Conservation (phyloP, 2,113 vertebrate species). For the Anoplopoma fimbria region DNA sequence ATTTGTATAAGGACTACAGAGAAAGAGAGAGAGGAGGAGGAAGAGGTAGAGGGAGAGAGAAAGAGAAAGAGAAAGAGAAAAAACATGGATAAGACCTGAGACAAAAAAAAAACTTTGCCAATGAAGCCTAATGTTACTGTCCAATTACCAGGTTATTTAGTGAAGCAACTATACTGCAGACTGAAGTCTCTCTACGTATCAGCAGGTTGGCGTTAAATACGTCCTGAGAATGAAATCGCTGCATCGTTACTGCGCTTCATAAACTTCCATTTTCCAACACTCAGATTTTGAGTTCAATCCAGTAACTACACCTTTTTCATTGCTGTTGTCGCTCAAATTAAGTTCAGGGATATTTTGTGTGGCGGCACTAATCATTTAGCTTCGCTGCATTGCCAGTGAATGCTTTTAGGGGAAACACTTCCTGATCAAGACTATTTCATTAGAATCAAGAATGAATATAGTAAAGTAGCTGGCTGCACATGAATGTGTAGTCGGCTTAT, state of each 20-base stretch:
- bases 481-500: neutral
- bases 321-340: neutral
- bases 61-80: too few relatives aligned
- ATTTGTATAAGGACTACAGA: too few relatives aligned
- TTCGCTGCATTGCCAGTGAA: neutral
- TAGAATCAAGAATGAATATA: neutral
- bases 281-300: neutral
- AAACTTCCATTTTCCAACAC: neutral
- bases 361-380: too few relatives aligned
- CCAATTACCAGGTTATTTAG: neutral
- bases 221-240: too few relatives aligned
- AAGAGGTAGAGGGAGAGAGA: too few relatives aligned
- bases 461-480: neutral
- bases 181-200: too few relatives aligned
- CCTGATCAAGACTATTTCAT: neutral
- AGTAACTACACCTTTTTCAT: neutral
- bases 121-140: neutral
- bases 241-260: too few relatives aligned
- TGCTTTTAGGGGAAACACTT: too few relatives aligned
- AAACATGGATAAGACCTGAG: neutral
- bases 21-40: too few relatives aligned
- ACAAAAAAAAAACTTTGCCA: too few relatives aligned
- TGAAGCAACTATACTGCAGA: too few relatives aligned
- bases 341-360: neutral
- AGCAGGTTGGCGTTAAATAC: too few relatives aligned